phyloP scores from a whole-genome alignment of 2,888 invertebrate genomes.

The Papilio protenor region DNA sequence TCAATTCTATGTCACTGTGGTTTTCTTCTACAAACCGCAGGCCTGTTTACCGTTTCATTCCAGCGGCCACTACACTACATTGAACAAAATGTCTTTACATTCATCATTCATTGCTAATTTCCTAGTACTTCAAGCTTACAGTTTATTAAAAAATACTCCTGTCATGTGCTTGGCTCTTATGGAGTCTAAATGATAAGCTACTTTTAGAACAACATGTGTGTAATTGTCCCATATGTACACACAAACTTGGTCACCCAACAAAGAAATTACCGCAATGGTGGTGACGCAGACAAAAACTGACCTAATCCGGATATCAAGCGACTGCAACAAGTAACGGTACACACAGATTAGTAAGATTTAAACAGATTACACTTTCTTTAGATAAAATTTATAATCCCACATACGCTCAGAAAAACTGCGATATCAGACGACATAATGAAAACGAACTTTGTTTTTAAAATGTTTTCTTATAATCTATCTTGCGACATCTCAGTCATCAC shows the following conservation, averaged over 20 bases:
- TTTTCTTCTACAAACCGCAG: constrained; percentile 38
- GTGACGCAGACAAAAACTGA: constrained; percentile 73
- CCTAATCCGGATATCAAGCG: constrained; percentile 78
- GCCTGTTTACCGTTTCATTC: constrained; percentile 39
- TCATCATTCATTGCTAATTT: background rate
- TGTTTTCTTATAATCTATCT: too few species aligned
- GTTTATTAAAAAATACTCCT: background rate
- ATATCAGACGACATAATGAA: constrained; percentile 45
- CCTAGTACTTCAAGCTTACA: background rate
- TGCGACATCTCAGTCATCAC: too few species aligned
- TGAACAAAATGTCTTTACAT: constrained; percentile 18
- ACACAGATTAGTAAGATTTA: constrained; percentile 72
- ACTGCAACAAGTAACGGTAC: constrained; percentile 79
- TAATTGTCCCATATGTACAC: constrained; percentile 17
- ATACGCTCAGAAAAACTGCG: constrained; percentile 33
- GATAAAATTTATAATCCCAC: constrained; percentile 43
- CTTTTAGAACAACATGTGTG: background rate
- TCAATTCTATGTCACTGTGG: constrained; percentile 29
- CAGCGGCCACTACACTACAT: background rate
- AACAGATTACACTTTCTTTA: constrained; percentile 69
- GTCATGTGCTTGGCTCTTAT: too few species aligned
- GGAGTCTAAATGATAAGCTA: background rate
- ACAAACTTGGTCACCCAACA: constrained; percentile 36
- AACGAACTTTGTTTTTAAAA: background rate
- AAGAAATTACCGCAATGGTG: constrained; percentile 40